A percentile compares a stretch with the other conserved stretches of the same genome.
Evolutionary conservation across 2,797 vertebrate genomes (phyloP).

Genomic region (Anguilla anguilla): DNA sequence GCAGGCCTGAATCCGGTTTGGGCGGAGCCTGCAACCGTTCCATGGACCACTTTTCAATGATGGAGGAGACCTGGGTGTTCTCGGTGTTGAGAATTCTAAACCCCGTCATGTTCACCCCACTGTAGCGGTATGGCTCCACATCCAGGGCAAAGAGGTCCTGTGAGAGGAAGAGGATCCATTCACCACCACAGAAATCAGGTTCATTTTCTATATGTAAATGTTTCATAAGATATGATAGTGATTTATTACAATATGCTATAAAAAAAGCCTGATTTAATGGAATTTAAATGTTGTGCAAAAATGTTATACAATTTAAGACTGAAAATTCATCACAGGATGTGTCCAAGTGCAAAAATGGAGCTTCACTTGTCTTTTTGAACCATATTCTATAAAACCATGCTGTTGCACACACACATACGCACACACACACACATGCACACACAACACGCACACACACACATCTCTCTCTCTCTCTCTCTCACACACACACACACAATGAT

Average conservation of each 20-base stretch:
- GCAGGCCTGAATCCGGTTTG: conserved; percentile 85
- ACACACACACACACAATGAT: conserved; percentile 21
- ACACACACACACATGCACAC: not conserved
- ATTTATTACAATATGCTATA: not conserved
- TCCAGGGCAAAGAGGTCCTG: conserved; percentile 86
- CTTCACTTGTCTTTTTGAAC: not conserved
- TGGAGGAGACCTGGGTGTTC: conserved; percentile 84
- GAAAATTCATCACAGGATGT: not conserved
- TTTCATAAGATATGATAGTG: not conserved
- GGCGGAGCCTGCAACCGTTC: conserved; percentile 85
- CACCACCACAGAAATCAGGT: not conserved
- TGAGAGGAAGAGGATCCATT: conserved; percentile 42
- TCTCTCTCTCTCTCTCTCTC: not conserved
- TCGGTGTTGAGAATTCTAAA: conserved; percentile 86
- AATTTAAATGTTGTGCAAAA: not conserved
- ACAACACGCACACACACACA: not conserved
- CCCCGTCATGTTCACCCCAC: conserved; percentile 88
- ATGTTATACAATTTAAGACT: not conserved
- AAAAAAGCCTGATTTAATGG: not conserved
- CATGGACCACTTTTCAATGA: conserved; percentile 91
- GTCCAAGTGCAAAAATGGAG: not conserved
- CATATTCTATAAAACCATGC: not conserved
- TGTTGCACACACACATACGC: not conserved
- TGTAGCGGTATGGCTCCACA: conserved; percentile 85
- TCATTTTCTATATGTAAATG: not conserved